Base-by-base conservation (phyloP, 2,797 vertebrate species). In the Synanceia verrucosa region DNA sequence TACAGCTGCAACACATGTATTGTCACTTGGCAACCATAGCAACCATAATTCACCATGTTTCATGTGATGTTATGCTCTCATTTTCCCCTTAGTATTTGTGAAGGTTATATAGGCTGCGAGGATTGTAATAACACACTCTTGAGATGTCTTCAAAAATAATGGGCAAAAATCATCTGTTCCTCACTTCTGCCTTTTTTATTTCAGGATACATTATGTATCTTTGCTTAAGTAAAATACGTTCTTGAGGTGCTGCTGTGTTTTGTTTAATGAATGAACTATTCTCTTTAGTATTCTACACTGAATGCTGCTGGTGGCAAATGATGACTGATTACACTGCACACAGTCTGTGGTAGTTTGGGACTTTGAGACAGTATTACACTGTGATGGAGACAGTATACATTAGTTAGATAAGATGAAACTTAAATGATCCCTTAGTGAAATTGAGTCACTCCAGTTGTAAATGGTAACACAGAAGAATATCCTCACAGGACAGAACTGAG, bases 391-490 rank as follows among this genome's bases (percentile, higher is more conserved):
- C 36, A n/a, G 51, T 62, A n/a, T 57, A 58, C 23, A 65, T 33
- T 48, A 37, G 57, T 68, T 69, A 65, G 57, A 78, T 62, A 37
- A 61, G n/a, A 60, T 78, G 44, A 47, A 70, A 61, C 21, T 16
- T 26, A 80, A 68, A 24, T 44, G 62, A 58, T 60, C 50, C 65
- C 71, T 23, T 0, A 0, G 29, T 79, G 51, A 65, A 64, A 43
- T 14, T 19, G 29, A 63, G 50, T 68, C 68, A 36, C 48, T 67
- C 31, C 24, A 19, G 43, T 18, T 21, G 34, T 69, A 74, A 75
- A 73, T 51, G 18, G 28, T 31, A 37, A 70, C 48, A 63, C 1
- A 51, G 72, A 10, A 10, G 24, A 64, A 55, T 46, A 50, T 69
- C 29, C 57, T 53, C 48, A 58, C 43, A 58, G 46, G 18, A 41